These are phyloP conservation scores for Holacanthus passer DNA, from an alignment of 2,113 vertebrate genomes.

Conservation along the genomic window DNA sequence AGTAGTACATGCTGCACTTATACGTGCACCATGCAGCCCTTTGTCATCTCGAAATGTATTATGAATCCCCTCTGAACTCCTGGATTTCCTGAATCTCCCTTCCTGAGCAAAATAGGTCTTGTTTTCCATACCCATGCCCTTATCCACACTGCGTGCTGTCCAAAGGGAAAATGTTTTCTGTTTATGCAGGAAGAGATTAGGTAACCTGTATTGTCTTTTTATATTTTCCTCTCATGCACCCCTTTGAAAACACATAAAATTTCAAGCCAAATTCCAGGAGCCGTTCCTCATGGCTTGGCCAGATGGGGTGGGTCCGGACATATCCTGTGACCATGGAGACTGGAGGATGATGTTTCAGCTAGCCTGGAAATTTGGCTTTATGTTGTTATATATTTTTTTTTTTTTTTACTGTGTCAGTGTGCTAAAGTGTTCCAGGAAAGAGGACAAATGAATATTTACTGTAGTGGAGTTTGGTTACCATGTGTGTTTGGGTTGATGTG, in stretches of 20 bases:
- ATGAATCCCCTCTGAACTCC: conserved; percentile 15
- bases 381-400: background rate
- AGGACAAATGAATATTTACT: conserved; percentile 19
- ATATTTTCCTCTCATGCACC: conserved; percentile 17
- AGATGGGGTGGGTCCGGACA: conserved; percentile 13
- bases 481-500: conserved; percentile 16
- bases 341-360: background rate
- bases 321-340: conserved; percentile 21
- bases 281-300: conserved; percentile 47
- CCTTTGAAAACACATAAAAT: conserved; percentile 36
- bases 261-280: conserved; percentile 48
- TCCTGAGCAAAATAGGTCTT: conserved; percentile 40
- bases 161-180: conserved; percentile 31
- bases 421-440: background rate
- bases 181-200: conserved; percentile 56
- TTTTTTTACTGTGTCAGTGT: background rate
- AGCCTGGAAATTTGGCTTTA: background rate
- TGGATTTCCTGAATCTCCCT: conserved; percentile 57
- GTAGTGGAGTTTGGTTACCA: conserved; percentile 18
- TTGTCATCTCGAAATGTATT: conserved; percentile 27
- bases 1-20: background rate
- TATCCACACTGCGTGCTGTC: background rate
- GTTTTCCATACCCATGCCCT: conserved; percentile 15
- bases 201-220: conserved; percentile 62
- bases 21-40: conserved; percentile 3